Evolutionary conservation across 1,140 invertebrate species (phyloP).

Genomic region (Psix sp.): DNA sequence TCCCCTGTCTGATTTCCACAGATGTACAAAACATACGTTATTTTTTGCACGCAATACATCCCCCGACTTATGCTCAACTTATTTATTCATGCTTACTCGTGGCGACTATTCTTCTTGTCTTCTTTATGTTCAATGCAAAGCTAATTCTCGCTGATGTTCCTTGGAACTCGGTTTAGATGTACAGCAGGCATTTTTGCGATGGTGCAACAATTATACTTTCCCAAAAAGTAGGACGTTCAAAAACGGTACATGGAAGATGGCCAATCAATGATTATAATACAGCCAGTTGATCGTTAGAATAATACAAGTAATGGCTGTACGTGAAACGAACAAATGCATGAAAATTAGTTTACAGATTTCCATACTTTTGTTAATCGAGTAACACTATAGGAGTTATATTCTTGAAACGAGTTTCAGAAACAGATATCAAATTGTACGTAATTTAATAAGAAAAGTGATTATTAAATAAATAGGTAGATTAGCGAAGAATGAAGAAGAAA

Average conservation of each 20-base stretch:
- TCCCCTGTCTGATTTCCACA: constrained; percentile 38
- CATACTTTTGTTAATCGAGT: constrained; percentile 13
- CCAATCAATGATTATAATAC: no score
- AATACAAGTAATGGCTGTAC: no score
- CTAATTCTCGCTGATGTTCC: constrained; percentile 11
- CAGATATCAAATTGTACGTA: constrained; percentile 14
- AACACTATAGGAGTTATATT: no score
- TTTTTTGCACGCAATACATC: constrained; percentile 46
- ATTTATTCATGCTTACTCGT: constrained; percentile 45
- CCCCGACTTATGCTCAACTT: constrained; percentile 28
- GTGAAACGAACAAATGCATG: no score
- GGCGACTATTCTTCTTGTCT: constrained; percentile 26
- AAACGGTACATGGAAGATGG: no score
- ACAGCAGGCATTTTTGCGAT: constrained; percentile 13
- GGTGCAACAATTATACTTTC: not conserved
- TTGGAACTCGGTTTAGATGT: no score
- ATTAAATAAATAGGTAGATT: constrained; percentile 10
- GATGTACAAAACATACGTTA: constrained; percentile 33
- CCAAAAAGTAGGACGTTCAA: no score
- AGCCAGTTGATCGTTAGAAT: no score
- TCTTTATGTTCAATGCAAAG: constrained; percentile 23
- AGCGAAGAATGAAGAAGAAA: constrained; percentile 3
- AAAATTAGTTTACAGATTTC: constrained; percentile 26
- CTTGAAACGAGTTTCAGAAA: no score
- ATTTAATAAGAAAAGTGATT: constrained; percentile 16